Base-by-base conservation (phyloP, 2,113 vertebrate genomes). In the Orthonyx spaldingii region DNA sequence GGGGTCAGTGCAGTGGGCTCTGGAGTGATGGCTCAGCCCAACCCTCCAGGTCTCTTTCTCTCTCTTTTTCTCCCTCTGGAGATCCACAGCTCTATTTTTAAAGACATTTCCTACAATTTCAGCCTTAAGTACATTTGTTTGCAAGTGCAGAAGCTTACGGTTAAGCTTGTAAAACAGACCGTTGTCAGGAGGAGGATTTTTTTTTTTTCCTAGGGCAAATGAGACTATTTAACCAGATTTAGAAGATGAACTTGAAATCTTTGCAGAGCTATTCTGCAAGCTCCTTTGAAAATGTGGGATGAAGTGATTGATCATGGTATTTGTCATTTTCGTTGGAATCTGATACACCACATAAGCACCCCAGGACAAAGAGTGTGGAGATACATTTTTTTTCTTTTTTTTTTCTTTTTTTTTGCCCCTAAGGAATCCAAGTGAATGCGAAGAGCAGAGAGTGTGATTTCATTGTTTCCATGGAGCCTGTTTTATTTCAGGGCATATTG, bases 41-140 rank as follows among this genome's bases (percentile, higher is more conserved):
- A 13, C 13, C 57, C 84, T 44, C 63, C 93, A 47, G 68, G 42
- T 37, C 84, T 63, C 79, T 66, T 86, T 93, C 91, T 96, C 93
- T 94, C 95, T 94, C 96, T 92, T 88, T 82, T 91, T 95, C 87
- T 96, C 80, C 74, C 93, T 92, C 90, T 84, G 75, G 85, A 86
- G 75, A 61, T 50, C 41, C 60, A 14, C 17, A 83, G 86, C 68
- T 95, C 53, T 30, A 0, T 41, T 95, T 88, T 89, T 69, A 90
- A 86, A 96, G 84, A 70, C 56, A 15, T 13, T 46, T 91, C 76
- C 59, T 66, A 61, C 60, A 27, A 8, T 83, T 81, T 91, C 83
- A 92, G 68, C 90, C 78, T 84, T 53, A 65, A 81, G 65, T 61
- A 66, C 23, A 2, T 60, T 69, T 15, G 50, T 81, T 85, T 53